Conservation (phyloP, 2,797 vertebrate genomes). For the Danio jaintianensis region DNA sequence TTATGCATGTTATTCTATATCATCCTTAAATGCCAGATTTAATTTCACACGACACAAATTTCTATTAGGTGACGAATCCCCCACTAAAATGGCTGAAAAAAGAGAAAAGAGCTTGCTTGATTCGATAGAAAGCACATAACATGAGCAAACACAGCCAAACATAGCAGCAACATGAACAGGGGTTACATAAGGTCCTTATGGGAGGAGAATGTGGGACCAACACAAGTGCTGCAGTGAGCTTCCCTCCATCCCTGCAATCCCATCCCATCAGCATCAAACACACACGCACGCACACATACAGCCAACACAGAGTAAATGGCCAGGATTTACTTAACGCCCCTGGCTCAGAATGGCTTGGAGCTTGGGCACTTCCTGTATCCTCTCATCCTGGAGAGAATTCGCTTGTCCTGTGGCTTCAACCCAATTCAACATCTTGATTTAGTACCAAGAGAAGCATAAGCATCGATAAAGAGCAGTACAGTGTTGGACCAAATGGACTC, state of each 20-base stretch:
- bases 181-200: slow-evolving; percentile 30
- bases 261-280: slow-evolving; percentile 42
- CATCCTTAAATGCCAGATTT: not conserved
- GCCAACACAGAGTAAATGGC: slow-evolving; percentile 23
- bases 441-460: slow-evolving; percentile 53
- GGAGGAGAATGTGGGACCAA: slow-evolving; percentile 6
- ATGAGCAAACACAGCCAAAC: not conserved
- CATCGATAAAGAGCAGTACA: slow-evolving; percentile 52
- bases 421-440: slow-evolving; percentile 59
- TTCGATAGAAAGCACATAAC: not conserved
- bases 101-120: not conserved
- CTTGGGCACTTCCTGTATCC: slow-evolving; percentile 51
- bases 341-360: slow-evolving; percentile 47
- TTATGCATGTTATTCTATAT: not conserved
- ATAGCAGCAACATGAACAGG: slow-evolving; percentile 22
- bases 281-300: slow-evolving; percentile 21
- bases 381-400: slow-evolving; percentile 42
- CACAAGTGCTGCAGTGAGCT: slow-evolving; percentile 35
- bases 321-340: slow-evolving; percentile 43
- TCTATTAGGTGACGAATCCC: not conserved
- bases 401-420: slow-evolving; percentile 50
- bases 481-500: slow-evolving; percentile 29
- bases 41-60: not conserved
- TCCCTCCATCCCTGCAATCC: slow-evolving; percentile 35
- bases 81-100: not conserved